These are phyloP conservation scores for Caiman crocodilus DNA, from an alignment of 2,797 vertebrate genomes.

Conservation along the genomic window DNA sequence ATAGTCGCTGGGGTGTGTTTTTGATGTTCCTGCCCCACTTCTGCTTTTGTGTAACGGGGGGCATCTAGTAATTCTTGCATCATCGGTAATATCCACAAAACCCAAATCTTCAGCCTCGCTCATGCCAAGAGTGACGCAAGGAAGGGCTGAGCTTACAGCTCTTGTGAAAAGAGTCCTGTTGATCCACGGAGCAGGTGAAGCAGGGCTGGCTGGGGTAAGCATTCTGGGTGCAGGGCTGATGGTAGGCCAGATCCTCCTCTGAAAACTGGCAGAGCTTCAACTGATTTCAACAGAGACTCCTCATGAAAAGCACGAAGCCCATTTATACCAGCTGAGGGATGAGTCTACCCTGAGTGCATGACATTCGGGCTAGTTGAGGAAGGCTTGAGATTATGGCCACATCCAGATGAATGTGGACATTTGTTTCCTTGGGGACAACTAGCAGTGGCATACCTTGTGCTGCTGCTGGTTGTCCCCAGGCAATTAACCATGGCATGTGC, in stretches of 20 bases:
- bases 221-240: no score
- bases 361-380: background rate
- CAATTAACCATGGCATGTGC: no score
- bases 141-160: background rate
- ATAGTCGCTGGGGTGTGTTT: fast-evolving
- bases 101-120: background rate
- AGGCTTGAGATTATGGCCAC: background rate
- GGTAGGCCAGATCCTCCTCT: background rate
- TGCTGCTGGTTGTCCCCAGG: no score
- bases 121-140: background rate
- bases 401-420: no score
- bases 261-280: background rate
- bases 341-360: background rate
- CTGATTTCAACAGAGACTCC: background rate
- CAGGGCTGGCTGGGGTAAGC: background rate
- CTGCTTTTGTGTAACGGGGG: background rate
- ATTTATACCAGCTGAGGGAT: background rate
- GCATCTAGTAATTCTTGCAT: background rate
- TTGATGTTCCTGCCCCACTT: background rate
- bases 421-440: no score
- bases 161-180: background rate
- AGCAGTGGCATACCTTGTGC: no score
- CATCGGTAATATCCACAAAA: background rate
- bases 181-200: no score
- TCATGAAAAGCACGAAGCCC: background rate